Evolutionary conservation across 2,888 invertebrate species (phyloP).

Genomic region (Frankliniella intonsa): DNA sequence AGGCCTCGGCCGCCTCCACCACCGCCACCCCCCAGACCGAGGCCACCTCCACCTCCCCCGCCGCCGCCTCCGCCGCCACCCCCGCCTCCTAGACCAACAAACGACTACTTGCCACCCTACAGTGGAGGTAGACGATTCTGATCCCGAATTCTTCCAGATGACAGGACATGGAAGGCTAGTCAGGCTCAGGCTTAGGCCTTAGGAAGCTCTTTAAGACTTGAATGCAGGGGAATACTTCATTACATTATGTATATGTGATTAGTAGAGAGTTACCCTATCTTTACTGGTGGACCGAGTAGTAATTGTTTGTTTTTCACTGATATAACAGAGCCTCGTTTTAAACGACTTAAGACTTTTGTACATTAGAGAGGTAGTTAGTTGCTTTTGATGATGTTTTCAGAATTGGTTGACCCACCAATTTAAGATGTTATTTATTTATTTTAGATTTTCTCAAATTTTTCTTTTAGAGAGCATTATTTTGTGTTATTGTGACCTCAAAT

Average conservation of each 20-base stretch:
- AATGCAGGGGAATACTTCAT: neutral
- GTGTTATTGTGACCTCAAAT: neutral
- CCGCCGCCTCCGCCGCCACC: neutral
- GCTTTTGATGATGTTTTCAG: neutral
- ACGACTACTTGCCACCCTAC: neutral
- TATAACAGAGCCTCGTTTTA: neutral
- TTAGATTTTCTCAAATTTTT: neutral
- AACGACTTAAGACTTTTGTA: neutral
- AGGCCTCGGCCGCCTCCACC: neutral
- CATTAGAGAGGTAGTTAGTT: neutral
- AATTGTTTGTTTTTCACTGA: too few species aligned
- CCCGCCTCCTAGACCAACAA: neutral
- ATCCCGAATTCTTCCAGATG: neutral
- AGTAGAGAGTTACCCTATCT: too few species aligned
- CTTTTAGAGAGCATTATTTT: too few species aligned
- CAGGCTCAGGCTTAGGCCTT: constrained; percentile 7
- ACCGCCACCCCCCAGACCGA: neutral
- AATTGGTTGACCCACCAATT: neutral
- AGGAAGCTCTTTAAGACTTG: constrained; percentile 2
- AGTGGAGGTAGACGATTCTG: neutral
- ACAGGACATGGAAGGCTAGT: neutral
- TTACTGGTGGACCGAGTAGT: too few species aligned
- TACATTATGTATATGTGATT: too few species aligned
- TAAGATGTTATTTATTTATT: constrained; percentile 13
- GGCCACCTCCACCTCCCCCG: neutral